Evolutionary conservation across 2,888 invertebrate genomes (phyloP).

Genomic region (Aspidiotus destructor): DNA sequence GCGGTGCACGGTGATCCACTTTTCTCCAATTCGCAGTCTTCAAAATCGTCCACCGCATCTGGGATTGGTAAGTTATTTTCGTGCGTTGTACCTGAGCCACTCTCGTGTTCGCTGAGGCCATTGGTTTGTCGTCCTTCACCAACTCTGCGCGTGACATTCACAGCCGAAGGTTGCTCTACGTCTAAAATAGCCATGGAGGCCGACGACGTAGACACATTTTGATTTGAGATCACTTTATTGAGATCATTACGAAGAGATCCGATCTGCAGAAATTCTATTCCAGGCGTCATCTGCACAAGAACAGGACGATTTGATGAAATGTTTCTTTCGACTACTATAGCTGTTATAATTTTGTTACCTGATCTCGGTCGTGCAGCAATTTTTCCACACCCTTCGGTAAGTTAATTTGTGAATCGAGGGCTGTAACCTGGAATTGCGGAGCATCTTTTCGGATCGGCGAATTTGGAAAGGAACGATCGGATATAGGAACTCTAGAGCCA

Average conservation of each 20-base stretch:
- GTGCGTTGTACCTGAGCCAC: background rate
- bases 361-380: conserved; percentile 36
- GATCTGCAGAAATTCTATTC: too few relatives aligned
- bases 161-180: background rate
- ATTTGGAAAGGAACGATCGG: conserved; percentile 45
- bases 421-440: conserved; percentile 44
- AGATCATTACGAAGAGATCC: conserved; percentile 14
- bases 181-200: background rate
- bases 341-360: conserved; percentile 31
- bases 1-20: conserved; percentile 48
- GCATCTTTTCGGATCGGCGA: conserved; percentile 59
- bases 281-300: too few relatives aligned
- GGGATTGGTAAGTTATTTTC: background rate
- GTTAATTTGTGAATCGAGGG: conserved; percentile 14
- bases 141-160: background rate
- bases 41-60: conserved; percentile 38
- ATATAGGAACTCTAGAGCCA: conserved; percentile 21
- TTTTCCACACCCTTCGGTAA: conserved; percentile 33
- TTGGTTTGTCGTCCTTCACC: background rate
- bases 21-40: conserved; percentile 38
- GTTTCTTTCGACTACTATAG: too few relatives aligned
- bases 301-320: too few relatives aligned
- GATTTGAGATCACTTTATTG: conserved; percentile 17
- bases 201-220: conserved; percentile 3
- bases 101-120: background rate